Conservation (phyloP, 2,797 vertebrate genomes). For the Anguilla anguilla region DNA sequence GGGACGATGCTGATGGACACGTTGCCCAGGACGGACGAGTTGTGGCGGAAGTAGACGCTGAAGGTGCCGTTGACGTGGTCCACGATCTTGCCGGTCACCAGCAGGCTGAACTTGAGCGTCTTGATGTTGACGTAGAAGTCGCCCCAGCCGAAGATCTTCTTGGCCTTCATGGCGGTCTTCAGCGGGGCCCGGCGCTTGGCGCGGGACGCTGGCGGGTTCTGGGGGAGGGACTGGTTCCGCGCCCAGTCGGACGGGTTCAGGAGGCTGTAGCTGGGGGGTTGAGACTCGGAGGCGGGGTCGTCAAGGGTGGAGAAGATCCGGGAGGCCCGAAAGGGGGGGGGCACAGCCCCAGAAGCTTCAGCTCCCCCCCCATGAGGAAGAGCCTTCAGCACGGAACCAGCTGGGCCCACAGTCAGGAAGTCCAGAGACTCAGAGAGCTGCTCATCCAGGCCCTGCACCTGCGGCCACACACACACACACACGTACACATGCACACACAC, state of each 20-base stretch:
- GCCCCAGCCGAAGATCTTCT: slow-evolving; percentile 96
- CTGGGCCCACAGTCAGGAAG: slow-evolving; percentile 67
- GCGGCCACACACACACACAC: slow-evolving; percentile 29
- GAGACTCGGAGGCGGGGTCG: slow-evolving; percentile 54
- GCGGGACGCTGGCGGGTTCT: slow-evolving; percentile 65
- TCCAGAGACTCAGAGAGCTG: slow-evolving; percentile 68
- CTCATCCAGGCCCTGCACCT: slow-evolving; percentile 69
- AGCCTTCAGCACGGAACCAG: slow-evolving; percentile 51
- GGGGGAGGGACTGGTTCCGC: slow-evolving; percentile 77
- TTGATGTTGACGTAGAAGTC: slow-evolving; percentile 96
- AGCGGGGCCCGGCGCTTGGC: slow-evolving; percentile 76
- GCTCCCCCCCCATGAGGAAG: slow-evolving; percentile 41
- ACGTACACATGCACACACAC: slow-evolving; percentile 2
- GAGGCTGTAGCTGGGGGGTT: slow-evolving; percentile 59
- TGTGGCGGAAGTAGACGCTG: slow-evolving; percentile 96
- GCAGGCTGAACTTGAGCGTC: slow-evolving; percentile 89
- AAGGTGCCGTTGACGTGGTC: slow-evolving; percentile 97
- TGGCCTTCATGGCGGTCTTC: slow-evolving; percentile 79
- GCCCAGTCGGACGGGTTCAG: slow-evolving; percentile 79
- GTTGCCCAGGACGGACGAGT: slow-evolving; percentile 92
- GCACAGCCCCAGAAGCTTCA: slow-evolving; percentile 55
- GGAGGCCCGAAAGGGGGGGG: slow-evolving; percentile 60
- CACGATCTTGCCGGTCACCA: slow-evolving; percentile 95
- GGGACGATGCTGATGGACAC: slow-evolving; percentile 95
- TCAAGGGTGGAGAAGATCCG: slow-evolving; percentile 65